Percentiles rank a stretch among this genome's conserved stretches.
phyloP scores from a whole-genome alignment of 1,140 invertebrate genomes.

The Drosophila tropicalis region DNA sequence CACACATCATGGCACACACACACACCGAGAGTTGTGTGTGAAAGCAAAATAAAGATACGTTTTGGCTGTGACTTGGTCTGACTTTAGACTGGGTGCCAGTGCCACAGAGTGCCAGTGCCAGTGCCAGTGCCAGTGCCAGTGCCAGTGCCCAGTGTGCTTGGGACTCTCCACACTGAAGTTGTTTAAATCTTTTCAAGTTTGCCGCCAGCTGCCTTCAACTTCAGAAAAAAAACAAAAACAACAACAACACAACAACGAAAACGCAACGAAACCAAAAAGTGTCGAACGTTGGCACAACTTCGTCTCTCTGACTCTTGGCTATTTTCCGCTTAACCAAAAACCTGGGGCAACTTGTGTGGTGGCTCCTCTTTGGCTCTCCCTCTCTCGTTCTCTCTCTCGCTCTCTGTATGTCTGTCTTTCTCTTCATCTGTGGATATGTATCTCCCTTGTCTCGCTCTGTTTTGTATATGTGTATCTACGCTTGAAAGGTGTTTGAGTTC shows the following conservation, averaged over 20 bases:
- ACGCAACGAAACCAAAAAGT: conserved; percentile 60
- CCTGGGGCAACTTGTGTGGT: conserved; percentile 60
- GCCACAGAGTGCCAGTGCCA: conserved; percentile 2
- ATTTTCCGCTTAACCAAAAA: conserved; percentile 80
- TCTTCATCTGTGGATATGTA: not conserved
- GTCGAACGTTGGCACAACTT: conserved; percentile 67
- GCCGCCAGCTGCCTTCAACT: conserved; percentile 71
- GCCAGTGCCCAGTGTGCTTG: conserved; percentile 16
- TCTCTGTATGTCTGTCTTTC: not conserved
- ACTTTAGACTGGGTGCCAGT: conserved; percentile 46
- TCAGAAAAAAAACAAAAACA: conserved; percentile 49
- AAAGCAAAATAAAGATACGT: conserved; percentile 79
- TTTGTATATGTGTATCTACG: conserved; percentile 24
- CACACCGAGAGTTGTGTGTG: conserved; percentile 57
- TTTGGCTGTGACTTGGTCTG: conserved; percentile 67
- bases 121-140: conserved; percentile 22
- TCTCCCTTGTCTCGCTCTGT: conserved; percentile 28
- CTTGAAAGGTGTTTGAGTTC: conserved; percentile 80
- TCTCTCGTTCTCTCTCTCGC: not conserved
- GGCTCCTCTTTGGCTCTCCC: conserved; percentile 10
- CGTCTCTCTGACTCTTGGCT: conserved; percentile 73
- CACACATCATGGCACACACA: conserved; percentile 33
- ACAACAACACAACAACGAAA: not conserved
- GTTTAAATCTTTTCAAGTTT: conserved; percentile 71
- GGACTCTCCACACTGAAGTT: conserved; percentile 53